Percentiles rank a stretch among this genome's conserved stretches.
Evolutionary conservation across 2,888 invertebrate species (phyloP).

Genomic region (Vannuccia rotundouncinata): DNA sequence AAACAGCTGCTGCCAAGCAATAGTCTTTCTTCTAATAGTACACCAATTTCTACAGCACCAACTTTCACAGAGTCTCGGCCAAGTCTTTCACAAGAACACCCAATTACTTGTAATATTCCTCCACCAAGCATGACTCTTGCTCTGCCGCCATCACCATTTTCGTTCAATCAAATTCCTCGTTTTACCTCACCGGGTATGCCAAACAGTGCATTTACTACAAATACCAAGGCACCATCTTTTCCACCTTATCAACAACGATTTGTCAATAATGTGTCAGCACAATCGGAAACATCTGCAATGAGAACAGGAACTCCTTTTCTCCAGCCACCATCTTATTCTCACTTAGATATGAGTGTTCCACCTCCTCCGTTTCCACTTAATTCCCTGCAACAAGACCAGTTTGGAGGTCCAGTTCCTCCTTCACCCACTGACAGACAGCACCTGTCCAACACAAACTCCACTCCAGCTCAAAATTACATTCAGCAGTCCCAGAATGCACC

Average conservation of each 20-base stretch:
- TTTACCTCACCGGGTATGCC: neutral
- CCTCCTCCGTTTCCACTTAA: neutral
- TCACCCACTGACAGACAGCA: too few relatives aligned
- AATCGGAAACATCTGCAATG: neutral
- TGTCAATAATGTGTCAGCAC: neutral
- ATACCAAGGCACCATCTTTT: neutral
- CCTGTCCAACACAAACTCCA: neutral
- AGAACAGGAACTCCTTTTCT: neutral
- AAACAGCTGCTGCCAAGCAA: too few relatives aligned
- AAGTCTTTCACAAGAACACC: neutral
- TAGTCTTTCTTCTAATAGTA: too few relatives aligned
- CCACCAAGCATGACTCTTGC: neutral
- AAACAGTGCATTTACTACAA: neutral
- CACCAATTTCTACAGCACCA: too few relatives aligned
- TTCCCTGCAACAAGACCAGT: too few relatives aligned
- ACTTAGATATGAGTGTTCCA: neutral
- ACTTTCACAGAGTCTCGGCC: too few relatives aligned
- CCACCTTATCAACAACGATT: neutral
- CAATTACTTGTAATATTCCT: neutral
- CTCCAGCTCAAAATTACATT: too few relatives aligned
- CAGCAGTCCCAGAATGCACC: too few relatives aligned
- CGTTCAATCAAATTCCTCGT: neutral
- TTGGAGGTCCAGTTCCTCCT: too few relatives aligned
- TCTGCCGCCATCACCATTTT: neutral
- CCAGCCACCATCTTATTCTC: neutral